These are phyloP conservation scores for Resseliella maxima DNA, from an alignment of 2,888 invertebrate species.

Conservation along the genomic window DNA sequence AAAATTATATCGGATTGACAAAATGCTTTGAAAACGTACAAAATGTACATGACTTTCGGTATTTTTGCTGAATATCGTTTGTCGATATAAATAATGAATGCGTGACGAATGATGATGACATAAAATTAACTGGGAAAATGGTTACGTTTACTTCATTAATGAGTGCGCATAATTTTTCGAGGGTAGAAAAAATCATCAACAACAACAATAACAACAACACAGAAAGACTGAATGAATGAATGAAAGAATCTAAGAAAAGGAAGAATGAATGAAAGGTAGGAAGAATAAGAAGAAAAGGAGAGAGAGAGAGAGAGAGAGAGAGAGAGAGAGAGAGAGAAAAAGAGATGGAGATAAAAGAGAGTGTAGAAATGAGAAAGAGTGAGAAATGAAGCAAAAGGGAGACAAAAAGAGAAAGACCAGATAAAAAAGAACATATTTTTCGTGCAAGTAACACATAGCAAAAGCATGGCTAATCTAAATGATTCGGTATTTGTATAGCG, in stretches of 20 bases:
- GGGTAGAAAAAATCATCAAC: background rate
- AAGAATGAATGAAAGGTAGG: no score
- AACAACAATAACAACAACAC: no score
- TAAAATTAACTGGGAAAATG: slow-evolving; percentile 35
- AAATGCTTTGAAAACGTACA: background rate
- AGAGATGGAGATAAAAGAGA: background rate
- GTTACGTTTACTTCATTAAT: slow-evolving; percentile 30
- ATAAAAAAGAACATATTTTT: no score
- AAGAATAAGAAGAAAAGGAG: no score
- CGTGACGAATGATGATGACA: slow-evolving; percentile 54
- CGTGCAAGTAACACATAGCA: no score
- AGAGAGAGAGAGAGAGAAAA: no score
- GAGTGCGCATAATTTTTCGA: slow-evolving; percentile 10
- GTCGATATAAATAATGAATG: slow-evolving; percentile 51
- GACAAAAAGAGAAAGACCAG: no score
- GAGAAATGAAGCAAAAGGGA: no score
- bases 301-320: no score
- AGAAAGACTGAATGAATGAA: no score
- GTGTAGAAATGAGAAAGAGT: no score
- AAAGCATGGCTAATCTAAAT: background rate
- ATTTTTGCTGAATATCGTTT: slow-evolving; percentile 53
- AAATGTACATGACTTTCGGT: background rate
- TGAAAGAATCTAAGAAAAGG: no score
- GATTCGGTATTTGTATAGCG: background rate
- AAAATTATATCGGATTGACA: background rate